Evolutionary conservation across 30 jellyfish, hydroid and myxozoan species (phyloP), one percentile per base, ranked within the genome.

Genomic region (Aurelia aurita): DNA sequence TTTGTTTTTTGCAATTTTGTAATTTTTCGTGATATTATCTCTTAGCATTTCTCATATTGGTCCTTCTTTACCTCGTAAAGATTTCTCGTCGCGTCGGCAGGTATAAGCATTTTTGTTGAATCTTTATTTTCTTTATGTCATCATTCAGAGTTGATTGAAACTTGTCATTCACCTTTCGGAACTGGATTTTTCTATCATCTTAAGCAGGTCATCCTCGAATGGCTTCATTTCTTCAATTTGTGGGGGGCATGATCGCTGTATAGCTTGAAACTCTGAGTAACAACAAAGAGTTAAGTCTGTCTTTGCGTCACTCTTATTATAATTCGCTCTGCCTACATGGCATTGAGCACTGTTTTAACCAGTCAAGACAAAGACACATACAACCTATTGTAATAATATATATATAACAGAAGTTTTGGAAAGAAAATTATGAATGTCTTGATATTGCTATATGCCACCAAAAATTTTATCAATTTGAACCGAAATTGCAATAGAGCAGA

Each of bases 11-110:
- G 59, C 59, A 8, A 47, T 47, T 47, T 47, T 47, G 59, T 47
- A 47, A 47, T 47, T 47, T 16, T 47, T 47, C 16, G 59, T 47
- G 59, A 10, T 47, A n/a, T n/a, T n/a, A n/a, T n/a, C 59, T 47
- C 59, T 47, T 16, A 47, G 16, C 59, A 47, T 10, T 47, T 47
- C 16, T 47, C 16, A 8, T 47, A 47, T 47, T 47, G 59, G 10
- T 47, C 59, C 16, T 47, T 47, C 16, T 47, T 16, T 8, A 47
- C 59, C 59, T 47, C 59, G 59, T 47, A 47, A 8, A 47, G 51
- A 44, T 79, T 79, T 19, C 72, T 60, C 7, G 90, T 79, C 61
- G 61, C 61, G 86, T 79, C 90, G 21, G 90, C 90, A 29, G 87
- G 90, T 28, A 79, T 39, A 29, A 79, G 27, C 14, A 55, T 88